Evolutionary conservation across 2,888 invertebrate genomes (phyloP).

Genomic region (Microctonus hyperodae): DNA sequence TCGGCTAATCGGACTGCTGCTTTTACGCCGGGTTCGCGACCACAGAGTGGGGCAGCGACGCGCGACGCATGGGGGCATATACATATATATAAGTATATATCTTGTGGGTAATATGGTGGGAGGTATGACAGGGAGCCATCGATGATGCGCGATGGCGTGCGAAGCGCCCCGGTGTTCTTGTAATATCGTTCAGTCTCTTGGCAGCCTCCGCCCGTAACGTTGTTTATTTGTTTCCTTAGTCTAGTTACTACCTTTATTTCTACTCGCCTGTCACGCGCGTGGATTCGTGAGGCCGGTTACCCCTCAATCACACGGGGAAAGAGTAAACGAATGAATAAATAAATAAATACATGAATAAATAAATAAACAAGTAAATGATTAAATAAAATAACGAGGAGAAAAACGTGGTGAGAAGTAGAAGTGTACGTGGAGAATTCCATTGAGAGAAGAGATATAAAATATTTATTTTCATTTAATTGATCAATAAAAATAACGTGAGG

Average conservation of each 20-base stretch:
- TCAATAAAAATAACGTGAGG: no score
- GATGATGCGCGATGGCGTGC: slow-evolving; percentile 28
- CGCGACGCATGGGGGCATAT: slow-evolving; percentile 28
- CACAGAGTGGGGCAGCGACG: slow-evolving; percentile 5
- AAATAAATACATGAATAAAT: no score
- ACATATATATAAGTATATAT: no score
- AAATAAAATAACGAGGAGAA: neutral
- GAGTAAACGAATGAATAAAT: neutral
- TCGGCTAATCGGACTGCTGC: no score
- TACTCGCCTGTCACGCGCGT: slow-evolving; percentile 40
- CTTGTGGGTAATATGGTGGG: neutral
- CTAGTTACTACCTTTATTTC: slow-evolving; percentile 48
- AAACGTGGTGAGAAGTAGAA: no score
- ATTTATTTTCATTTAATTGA: no score
- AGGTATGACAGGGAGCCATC: slow-evolving; percentile 17
- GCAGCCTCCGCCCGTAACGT: slow-evolving; percentile 57
- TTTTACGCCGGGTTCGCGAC: neutral
- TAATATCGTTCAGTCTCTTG: slow-evolving; percentile 48
- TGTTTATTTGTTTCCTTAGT: slow-evolving; percentile 58
- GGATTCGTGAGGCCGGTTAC: slow-evolving; percentile 19
- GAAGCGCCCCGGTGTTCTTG: slow-evolving; percentile 25
- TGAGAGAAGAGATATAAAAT: neutral
- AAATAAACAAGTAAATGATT: neutral
- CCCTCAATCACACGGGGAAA: neutral
- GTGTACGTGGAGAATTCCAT: no score